Evolutionary conservation across 2,888 invertebrate genomes (phyloP), one percentile per base, ranked within the genome.

Genomic region (Acanthacorydalis orientalis): DNA sequence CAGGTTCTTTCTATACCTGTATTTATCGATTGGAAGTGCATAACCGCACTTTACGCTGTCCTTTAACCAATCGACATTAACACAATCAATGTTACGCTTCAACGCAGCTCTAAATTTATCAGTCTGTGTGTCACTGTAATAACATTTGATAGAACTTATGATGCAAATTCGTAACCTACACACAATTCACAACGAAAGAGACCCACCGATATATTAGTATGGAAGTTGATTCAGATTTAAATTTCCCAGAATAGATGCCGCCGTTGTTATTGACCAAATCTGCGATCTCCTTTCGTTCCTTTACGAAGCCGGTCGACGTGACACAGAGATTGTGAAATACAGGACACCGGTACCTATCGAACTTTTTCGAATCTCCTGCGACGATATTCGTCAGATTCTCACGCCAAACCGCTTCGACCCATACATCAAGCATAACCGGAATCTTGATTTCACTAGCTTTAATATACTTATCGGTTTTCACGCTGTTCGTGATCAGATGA

Each of bases 321-420:
- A 91, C 76, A 55, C 77, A 74, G 1, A 90, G 68, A 48, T 84
- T 85, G 51, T 80, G 75, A 62, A 95, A 91, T 0, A 83, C 69
- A 0, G 83, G 83, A 60, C 83, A 74, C 56, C 68, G 65, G 54
- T 69, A 73, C 44, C 65, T 62, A 14, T 74, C 59, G 58, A 89
- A 90, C 46, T 75, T 72, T 0, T 67, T 51, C 51, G 84, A 80
- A 0, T 73, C 68, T 1, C 80, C 84, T 42, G 68, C 68, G 0
- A 84, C 64, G 54, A 76, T 78, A 46, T 72, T 65, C 1, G 63
- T 66, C 40, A 79, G 68, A 46, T 84, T 83, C 2, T 70, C 68
- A 11, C 80, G 68, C 91, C 91, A 95, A 0, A 91, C 81, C 0
- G 76, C 77, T 34, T 79, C 69, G 0, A 95, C 70, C 92, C 93